These are phyloP conservation scores for Meriones psammophilus DNA, from an alignment of 2,797 vertebrate species.

Conservation along the genomic window DNA sequence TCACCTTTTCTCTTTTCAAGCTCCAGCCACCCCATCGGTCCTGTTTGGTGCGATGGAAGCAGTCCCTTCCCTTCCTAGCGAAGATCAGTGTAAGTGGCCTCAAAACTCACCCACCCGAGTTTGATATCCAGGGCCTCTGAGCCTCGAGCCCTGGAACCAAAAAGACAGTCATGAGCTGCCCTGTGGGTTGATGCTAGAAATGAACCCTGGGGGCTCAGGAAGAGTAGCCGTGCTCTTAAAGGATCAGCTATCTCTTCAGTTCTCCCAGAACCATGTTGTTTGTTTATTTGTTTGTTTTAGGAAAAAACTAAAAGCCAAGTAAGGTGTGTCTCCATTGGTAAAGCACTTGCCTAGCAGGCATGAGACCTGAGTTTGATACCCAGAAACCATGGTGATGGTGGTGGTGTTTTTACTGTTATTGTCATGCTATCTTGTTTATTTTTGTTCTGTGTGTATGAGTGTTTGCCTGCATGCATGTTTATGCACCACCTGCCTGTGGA, in stretches of 20 bases:
- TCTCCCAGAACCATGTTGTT: background rate
- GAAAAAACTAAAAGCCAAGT: background rate
- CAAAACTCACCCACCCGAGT: background rate
- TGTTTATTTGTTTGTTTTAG: background rate
- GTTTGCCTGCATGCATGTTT: no score
- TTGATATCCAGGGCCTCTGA: background rate
- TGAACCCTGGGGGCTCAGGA: background rate
- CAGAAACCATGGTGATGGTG: background rate
- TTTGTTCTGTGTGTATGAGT: background rate
- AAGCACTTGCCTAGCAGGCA: background rate
- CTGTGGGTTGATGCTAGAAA: background rate
- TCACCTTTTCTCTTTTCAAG: background rate
- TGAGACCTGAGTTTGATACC: background rate
- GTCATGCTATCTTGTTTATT: background rate
- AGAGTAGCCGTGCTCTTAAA: background rate
- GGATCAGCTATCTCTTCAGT: background rate
- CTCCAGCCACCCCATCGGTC: background rate
- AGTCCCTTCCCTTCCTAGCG: background rate
- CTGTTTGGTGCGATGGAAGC: background rate
- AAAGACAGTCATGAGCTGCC: background rate
- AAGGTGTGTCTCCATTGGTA: background rate
- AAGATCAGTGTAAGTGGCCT: constrained; percentile 3
- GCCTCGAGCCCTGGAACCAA: background rate
- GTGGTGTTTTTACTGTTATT: background rate
- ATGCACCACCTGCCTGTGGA: background rate